phyloP scores from a whole-genome alignment of 2,113 vertebrate genomes.

The Tychaedon coryphoeus region DNA sequence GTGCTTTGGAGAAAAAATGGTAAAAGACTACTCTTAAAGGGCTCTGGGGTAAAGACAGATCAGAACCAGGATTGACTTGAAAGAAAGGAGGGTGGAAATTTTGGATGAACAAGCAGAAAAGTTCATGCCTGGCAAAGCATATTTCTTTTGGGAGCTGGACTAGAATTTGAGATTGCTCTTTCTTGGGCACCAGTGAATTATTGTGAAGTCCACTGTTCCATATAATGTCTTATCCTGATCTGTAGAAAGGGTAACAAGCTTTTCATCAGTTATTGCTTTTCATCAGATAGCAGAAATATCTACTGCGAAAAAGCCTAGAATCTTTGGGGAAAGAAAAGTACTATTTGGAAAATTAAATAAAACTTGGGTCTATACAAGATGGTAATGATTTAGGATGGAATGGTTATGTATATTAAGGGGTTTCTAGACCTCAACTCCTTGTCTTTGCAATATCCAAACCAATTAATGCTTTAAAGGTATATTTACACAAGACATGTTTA shows the following conservation, averaged over 20 bases:
- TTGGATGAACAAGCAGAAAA: background rate
- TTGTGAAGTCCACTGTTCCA: background rate
- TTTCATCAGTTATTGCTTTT: background rate
- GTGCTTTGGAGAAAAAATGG: background rate
- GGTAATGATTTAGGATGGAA: background rate
- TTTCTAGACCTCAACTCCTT: background rate
- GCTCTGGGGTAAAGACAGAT: background rate
- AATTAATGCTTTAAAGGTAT: background rate
- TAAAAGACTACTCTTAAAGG: background rate
- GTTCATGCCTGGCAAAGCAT: background rate
- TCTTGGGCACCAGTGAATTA: background rate
- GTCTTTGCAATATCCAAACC: background rate
- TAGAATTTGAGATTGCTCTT: background rate
- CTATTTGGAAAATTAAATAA: background rate
- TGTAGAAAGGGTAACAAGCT: background rate
- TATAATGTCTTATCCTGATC: background rate
- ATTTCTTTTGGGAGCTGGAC: background rate
- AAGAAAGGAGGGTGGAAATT: background rate
- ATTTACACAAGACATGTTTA: background rate
- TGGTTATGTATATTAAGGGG: background rate
- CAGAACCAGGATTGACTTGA: background rate
- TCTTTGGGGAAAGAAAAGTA: background rate
- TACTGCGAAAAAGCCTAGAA: background rate
- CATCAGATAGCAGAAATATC: background rate
- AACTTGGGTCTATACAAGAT: rapidly evolving